phyloP scores from a whole-genome alignment of 1,140 invertebrate genomes.

The Acyrthosiphon pisum region DNA sequence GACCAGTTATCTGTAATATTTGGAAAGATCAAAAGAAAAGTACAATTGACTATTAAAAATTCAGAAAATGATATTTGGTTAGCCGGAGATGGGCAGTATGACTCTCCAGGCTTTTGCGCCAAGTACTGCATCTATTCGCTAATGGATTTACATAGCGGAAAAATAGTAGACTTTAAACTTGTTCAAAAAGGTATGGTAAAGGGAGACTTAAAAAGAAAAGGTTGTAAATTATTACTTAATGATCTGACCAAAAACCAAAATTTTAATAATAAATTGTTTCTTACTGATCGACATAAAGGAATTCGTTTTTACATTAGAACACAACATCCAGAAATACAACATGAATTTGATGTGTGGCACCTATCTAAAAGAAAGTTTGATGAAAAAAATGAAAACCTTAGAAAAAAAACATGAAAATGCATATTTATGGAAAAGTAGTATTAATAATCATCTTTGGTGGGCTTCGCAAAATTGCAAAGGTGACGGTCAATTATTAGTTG shows the following conservation, averaged over 20 bases:
- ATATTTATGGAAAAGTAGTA: conserved; percentile 37
- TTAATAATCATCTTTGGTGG: conserved; percentile 46
- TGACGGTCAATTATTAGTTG: conserved; percentile 10
- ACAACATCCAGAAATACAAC: conserved; percentile 16
- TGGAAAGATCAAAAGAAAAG: background rate
- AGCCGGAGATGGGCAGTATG: background rate
- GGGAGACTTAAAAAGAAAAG: background rate
- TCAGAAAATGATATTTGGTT: conserved; percentile 12
- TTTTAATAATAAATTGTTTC: conserved; percentile 17
- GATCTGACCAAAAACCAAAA: conserved; percentile 1
- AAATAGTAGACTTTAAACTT: conserved; percentile 33
- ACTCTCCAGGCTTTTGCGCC: no score
- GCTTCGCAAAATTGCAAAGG: background rate
- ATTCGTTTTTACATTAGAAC: background rate
- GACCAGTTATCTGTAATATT: no score
- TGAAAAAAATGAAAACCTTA: conserved; percentile 39
- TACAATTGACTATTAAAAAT: background rate
- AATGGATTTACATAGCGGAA: background rate
- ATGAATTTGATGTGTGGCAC: conserved; percentile 42
- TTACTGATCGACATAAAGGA: conserved; percentile 23
- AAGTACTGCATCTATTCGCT: no score
- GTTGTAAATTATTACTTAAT: conserved; percentile 19
- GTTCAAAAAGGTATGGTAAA: conserved; percentile 31
- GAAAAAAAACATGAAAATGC: background rate
- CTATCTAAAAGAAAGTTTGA: conserved; percentile 47